phyloP scores from a whole-genome alignment of 2,888 invertebrate species.

The Agrotis clavis region DNA sequence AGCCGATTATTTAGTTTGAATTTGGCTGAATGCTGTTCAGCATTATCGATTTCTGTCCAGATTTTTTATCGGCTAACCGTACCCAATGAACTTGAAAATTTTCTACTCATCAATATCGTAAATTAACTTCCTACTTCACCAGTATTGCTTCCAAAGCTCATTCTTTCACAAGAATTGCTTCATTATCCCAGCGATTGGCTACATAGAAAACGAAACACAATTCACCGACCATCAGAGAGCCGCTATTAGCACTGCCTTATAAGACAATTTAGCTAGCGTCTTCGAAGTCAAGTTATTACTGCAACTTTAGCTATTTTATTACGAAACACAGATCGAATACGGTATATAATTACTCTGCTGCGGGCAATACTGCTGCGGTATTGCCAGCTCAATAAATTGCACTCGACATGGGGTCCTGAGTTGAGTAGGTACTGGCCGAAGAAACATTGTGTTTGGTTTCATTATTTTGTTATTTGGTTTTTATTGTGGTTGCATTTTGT shows the following conservation, averaged over 20 bases:
- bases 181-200: neutral
- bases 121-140: neutral
- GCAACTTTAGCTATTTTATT: slow-evolving; percentile 44
- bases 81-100: too few species aligned
- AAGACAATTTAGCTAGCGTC: slow-evolving; percentile 28
- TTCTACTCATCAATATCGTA: too few species aligned
- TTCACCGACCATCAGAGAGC: neutral
- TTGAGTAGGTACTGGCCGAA: slow-evolving; percentile 25
- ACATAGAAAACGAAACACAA: slow-evolving; percentile 1
- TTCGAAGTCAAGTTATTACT: slow-evolving; percentile 25
- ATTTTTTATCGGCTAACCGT: too few species aligned
- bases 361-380: slow-evolving; percentile 39
- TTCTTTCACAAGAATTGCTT: neutral
- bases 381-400: slow-evolving; percentile 58
- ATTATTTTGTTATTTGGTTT: slow-evolving; percentile 22
- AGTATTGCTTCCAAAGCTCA: too few species aligned
- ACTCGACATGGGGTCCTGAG: slow-evolving; percentile 58
- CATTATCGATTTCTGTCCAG: too few species aligned
- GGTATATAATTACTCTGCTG: slow-evolving; percentile 53
- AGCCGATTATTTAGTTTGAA: too few species aligned
- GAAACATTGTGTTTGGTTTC: slow-evolving; percentile 39
- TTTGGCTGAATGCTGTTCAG: too few species aligned
- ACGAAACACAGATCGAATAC: slow-evolving; percentile 47
- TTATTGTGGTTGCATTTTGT: slow-evolving; percentile 18
- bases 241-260: slow-evolving; percentile 1